Evolutionary conservation across 2,888 invertebrate genomes (phyloP), one percentile per base, ranked within the genome.

Genomic region (Cantharis rufa): DNA sequence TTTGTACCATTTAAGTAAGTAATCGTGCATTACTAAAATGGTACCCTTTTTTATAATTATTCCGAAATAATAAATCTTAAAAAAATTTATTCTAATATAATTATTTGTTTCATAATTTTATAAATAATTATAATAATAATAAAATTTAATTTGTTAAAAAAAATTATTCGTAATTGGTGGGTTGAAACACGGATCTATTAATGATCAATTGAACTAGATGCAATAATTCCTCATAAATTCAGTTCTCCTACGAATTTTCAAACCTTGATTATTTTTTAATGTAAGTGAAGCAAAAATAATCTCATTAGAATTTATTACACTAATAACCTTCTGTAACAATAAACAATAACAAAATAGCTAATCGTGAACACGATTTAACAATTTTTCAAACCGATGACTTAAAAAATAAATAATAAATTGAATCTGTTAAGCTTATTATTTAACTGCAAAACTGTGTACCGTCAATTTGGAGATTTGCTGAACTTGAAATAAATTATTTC

Each of bases 351-450:
- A 66, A 66, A 15, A 21, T 66, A 66, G 24, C n/a, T 21, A 66
- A 66, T 66, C 64, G 64, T 66, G 64, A 15, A 15, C 64, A 66
- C 64, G 64, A 66, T 66, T 66, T 66, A 66, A 24, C 64, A 66
- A 66, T 66, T 66, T 66, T 21, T 24, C 64, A 66, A 21, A 66
- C 10, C n/a, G 64, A 24, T 21, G 21, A 18, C 21, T 24, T 21
- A 21, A 66, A 21, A 24, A 24, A 21, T 63, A 63, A 63, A 21
- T 66, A 66, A 66, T 66, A 48, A 48, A 48, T 48, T 48, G 48
- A 48, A 32, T 32, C 32, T 32, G n/a, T 48, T 48, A 48, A n/a
- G 13, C 48, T 48, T 48, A 48, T 48, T 48, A 48, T 48, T 48
- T 7, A 48, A 48, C 48, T 7, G n/a, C 48, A n/a, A 48, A 48